phyloP scores from a whole-genome alignment of 2,888 invertebrate species.

The Chymomyza caudatula region DNA sequence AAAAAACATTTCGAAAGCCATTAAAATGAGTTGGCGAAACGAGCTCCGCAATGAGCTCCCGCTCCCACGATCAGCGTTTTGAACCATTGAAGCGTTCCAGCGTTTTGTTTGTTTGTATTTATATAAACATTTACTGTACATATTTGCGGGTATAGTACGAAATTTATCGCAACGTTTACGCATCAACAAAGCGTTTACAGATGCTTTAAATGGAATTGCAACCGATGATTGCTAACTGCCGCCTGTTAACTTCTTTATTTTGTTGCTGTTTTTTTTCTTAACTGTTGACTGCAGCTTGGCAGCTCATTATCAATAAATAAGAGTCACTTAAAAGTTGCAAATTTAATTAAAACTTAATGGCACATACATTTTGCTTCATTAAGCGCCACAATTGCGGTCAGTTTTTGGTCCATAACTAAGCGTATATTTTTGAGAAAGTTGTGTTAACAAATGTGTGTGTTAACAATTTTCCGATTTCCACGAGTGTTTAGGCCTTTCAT shows the following conservation, averaged over 20 bases:
- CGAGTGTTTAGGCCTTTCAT: background rate
- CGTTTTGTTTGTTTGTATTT: constrained; percentile 15
- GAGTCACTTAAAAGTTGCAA: background rate
- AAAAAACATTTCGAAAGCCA: constrained; percentile 44
- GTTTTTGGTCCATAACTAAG: constrained; percentile 13
- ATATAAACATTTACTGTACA: background rate
- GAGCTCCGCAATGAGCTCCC: constrained; percentile 48
- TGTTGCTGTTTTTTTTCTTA: no score
- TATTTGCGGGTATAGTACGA: background rate
- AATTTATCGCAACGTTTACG: constrained; percentile 37
- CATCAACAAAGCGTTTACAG: constrained; percentile 45
- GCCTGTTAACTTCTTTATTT: background rate
- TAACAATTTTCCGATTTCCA: background rate
- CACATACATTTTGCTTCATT: constrained; percentile 31
- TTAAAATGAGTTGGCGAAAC: constrained; percentile 60
- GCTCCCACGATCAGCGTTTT: constrained; percentile 26
- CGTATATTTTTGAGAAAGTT: background rate
- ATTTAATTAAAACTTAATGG: constrained; percentile 14
- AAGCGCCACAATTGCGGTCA: constrained; percentile 15
- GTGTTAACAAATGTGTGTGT: background rate
- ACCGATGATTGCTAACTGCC: constrained; percentile 40
- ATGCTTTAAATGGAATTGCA: constrained; percentile 22
- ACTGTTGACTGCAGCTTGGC: constrained; percentile 20
- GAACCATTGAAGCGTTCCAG: constrained; percentile 2
- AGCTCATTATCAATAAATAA: constrained; percentile 21